Evolutionary conservation across 2,888 invertebrate species (phyloP).

Genomic region (Temnothorax rugatulus): DNA sequence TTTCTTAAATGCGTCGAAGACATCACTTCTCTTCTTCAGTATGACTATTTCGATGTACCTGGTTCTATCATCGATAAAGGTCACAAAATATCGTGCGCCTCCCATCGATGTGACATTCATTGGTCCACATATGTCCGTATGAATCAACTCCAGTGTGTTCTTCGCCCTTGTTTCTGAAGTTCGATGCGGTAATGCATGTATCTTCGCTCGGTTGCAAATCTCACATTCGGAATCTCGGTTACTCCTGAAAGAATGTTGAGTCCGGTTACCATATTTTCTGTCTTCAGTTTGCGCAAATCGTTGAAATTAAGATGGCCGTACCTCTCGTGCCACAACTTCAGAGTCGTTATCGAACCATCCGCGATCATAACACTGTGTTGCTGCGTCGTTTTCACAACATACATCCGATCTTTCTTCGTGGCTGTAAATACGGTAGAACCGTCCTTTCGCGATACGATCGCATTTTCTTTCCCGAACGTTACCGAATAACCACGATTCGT

Average conservation of each 20-base stretch:
- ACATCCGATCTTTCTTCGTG: neutral
- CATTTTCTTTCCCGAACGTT: neutral
- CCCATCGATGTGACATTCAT: conserved; percentile 21
- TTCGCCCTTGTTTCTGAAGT: too few relatives aligned
- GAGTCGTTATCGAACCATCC: neutral
- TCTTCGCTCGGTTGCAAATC: too few relatives aligned
- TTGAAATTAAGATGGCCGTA: conserved; percentile 23
- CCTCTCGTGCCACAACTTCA: conserved; percentile 22
- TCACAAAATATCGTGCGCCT: neutral
- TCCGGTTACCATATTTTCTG: conserved; percentile 3
- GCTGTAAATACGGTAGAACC: neutral
- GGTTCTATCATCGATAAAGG: neutral
- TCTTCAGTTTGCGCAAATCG: conserved; percentile 25
- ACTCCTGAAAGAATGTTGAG: neutral
- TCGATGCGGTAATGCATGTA: too few relatives aligned
- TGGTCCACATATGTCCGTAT: conserved; percentile 51
- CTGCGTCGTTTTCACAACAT: neutral
- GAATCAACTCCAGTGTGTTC: neutral
- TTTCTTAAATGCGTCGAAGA: neutral
- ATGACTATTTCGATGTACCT: neutral
- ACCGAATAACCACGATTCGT: neutral
- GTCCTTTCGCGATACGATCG: neutral
- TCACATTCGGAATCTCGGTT: too few relatives aligned
- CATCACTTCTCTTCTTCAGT: neutral
- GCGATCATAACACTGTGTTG: neutral